These are phyloP conservation scores for Bubo scandiacus DNA, from an alignment of 2,113 vertebrate species.

Conservation along the genomic window DNA sequence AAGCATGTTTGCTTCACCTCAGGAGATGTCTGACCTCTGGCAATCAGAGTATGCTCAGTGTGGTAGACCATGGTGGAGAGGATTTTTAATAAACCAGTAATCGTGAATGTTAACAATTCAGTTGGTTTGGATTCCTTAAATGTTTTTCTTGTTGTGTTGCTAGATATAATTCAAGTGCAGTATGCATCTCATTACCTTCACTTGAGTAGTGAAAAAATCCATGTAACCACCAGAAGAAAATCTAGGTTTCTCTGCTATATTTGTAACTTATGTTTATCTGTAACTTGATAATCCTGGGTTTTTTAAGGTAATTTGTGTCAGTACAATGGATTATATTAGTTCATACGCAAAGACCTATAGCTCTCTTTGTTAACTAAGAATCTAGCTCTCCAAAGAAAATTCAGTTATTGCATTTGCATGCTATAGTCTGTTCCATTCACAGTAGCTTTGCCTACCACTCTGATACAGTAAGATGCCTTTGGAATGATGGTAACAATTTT, in stretches of 20 bases:
- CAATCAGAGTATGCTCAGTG: background rate
- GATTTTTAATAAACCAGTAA: background rate
- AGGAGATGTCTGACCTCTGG: background rate
- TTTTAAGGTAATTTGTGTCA: background rate
- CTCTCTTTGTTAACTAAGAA: background rate
- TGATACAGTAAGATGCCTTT: background rate
- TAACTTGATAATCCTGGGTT: background rate
- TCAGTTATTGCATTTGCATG: background rate
- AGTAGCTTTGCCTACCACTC: background rate
- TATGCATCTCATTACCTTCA: background rate
- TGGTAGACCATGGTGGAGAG: background rate
- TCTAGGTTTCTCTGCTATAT: background rate
- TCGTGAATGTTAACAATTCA: background rate
- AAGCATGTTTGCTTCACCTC: background rate
- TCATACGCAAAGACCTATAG: background rate
- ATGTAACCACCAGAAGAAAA: background rate
- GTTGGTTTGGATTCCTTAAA: background rate
- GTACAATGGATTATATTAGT: background rate
- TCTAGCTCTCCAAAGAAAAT: background rate
- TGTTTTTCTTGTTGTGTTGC: background rate
- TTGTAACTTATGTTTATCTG: background rate
- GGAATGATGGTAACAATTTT: background rate
- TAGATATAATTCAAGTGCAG: background rate
- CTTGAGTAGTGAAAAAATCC: background rate
- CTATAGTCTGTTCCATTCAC: background rate